Base-by-base conservation (phyloP, 2,113 vertebrate species). In the Orthochromis indermauri region DNA sequence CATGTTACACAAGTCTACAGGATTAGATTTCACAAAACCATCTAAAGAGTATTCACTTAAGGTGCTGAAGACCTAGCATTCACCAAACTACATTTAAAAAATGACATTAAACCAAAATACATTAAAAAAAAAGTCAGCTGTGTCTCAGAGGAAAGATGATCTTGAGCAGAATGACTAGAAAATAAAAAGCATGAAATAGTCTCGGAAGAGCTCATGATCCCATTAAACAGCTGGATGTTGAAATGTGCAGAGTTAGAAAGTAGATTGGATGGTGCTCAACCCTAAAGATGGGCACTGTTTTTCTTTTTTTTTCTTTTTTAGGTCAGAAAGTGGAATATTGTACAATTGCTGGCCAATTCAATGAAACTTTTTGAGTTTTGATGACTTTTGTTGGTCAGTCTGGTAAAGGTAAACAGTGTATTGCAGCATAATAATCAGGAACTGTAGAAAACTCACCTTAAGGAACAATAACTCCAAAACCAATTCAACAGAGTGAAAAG, bases 361-460 rank as follows among this genome's bases (percentile, higher is more conserved):
- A 11, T 19, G 0, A 28, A 19, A 28, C 2, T 0, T 28, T 7
- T 19, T 47, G 40, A 0, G 9, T 28, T 76, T 78, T 49, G 8
- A 31, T 76, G 10, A 76, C 14, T 47, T 47, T 47, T 4, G 14
- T 49, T 28, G 42, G 5, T 19, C 9, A 17, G 26, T 19, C 17
- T 76, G 14, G 4, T 17, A 49, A 28, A 28, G 26, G 14, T 49
- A 76, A 76, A 76, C 40, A 28, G 8, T 10, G 6, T 17, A 28
- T 2, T 76, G 14, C 5, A 1, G 1, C 14, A 49, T 19, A 28
- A 76, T 28, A 1, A 47, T 7, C 24, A 10, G 42, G 40, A 73
- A 24, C 21, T 26, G 37, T 16, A 26, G 68, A 73, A 73, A 73
- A 73, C 21, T 10, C 66, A 42, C 12, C 37, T 16, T 73, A 45